Conservation (phyloP, 2,888 invertebrate genomes). For the Drosophila conformis region DNA sequence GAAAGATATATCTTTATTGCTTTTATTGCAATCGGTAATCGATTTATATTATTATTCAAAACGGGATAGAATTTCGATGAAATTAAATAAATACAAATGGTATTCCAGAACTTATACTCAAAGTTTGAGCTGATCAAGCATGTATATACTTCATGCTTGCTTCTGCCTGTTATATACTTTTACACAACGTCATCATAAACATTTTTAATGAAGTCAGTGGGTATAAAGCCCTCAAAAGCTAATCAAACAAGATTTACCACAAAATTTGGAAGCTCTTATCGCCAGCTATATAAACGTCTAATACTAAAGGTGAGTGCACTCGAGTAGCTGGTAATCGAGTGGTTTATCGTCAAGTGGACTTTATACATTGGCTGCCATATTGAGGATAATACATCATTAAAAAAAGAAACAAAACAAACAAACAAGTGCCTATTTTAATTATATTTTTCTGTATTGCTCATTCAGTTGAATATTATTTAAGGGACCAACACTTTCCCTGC, state of each 20-base stretch:
- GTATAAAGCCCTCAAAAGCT: not conserved
- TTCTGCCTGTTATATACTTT: not conserved
- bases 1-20: not conserved
- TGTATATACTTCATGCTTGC: not conserved
- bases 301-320: not conserved
- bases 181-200: not conserved
- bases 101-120: not conserved
- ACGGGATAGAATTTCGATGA: not conserved
- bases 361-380: not conserved
- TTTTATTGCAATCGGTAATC: not conserved
- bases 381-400: slow-evolving; percentile 37
- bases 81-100: not conserved
- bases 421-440: slow-evolving; percentile 14
- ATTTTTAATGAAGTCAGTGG: not conserved
- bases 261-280: slow-evolving; percentile 5
- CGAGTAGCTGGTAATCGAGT: not conserved
- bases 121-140: not conserved
- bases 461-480: slow-evolving; percentile 9
- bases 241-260: not conserved
- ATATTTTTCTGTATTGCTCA: slow-evolving; percentile 21
- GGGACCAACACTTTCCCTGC: slow-evolving; percentile 22
- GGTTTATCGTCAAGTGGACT: slow-evolving; percentile 21
- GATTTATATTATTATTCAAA: not conserved
- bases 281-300: not conserved
- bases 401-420: not conserved